Evolutionary conservation across 92 coral and sea anemone species (phyloP), one percentile per base, ranked within the genome.

Genomic region (Palythoa heliodiscus): DNA sequence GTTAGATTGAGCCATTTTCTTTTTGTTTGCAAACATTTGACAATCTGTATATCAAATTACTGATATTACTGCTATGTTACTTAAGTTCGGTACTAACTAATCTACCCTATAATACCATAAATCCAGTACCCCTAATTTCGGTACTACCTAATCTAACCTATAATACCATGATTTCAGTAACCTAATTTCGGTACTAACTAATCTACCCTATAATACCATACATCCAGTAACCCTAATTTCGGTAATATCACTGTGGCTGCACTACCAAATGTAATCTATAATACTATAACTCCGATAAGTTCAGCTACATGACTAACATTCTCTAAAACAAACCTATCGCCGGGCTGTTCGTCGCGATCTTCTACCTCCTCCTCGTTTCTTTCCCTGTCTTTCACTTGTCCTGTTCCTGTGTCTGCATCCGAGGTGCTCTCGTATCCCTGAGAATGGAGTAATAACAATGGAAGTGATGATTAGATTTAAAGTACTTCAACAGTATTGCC

Each of bases 321-420:
- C 3, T 16, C 67, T 70, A 12, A 39, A 43, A 72, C 79, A 14
- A 82, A 93, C 97, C 97, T 93, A 88, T 92, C 91, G 64, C 87
- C 93, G 5, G 86, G 93, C 14, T 87, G 89, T 22, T 90, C 77
- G 3, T 90, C 92, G 20, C 83, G 91, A 61, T 86, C 92, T 22
- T 94, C 93, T 17, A 85, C 93, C 4, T 84, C 88, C 61, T 52
- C 64, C 79, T 29, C 69, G 12, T 89, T 92, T 38, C 92, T 92
- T 75, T 92, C 92, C 79, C 89, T 92, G 52, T 94, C 98, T 22
- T 91, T 95, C 54, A 90, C 98, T 71, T 92, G 98, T 24, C 95
- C 95, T 55, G 95, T 92, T 14, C 98, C 93, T 61, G 98, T 94
- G 83, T 92, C 95, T 4, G 93, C 93, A 39, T 87, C 91, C 68